Evolutionary conservation across 2,113 vertebrate genomes (phyloP).

Genomic region (Pachypanchax playfairii): DNA sequence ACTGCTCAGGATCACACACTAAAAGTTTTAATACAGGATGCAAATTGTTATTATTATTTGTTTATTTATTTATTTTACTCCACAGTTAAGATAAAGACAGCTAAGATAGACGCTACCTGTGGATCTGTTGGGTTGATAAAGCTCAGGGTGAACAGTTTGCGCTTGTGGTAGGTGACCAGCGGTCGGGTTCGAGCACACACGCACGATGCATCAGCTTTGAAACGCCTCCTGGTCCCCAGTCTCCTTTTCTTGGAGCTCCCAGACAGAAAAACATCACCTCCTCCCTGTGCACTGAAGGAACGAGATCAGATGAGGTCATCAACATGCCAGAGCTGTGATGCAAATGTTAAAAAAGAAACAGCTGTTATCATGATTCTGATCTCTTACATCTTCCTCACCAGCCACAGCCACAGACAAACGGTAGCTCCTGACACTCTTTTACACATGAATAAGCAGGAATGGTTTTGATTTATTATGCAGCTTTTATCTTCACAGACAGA

Average conservation of each 20-base stretch:
- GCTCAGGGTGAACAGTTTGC: conserved; percentile 83
- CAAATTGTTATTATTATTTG: neutral
- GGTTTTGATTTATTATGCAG: neutral
- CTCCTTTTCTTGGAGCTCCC: conserved; percentile 81
- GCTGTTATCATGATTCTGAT: neutral
- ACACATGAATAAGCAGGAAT: conserved; percentile 22
- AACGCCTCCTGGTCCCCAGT: conserved; percentile 74
- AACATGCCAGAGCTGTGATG: conserved; percentile 12
- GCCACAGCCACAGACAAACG: conserved; percentile 4
- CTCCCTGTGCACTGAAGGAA: conserved; percentile 77
- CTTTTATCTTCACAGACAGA: conserved; percentile 42
- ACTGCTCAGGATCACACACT: neutral
- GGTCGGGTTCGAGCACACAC: conserved; percentile 89
- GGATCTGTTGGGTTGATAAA: conserved; percentile 35
- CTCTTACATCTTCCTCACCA: conserved; percentile 4
- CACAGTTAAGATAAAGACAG: neutral
- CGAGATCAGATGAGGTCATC: conserved; percentile 27
- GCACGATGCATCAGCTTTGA: conserved; percentile 68
- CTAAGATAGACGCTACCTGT: conserved; percentile 72
- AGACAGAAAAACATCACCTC: conserved; percentile 69
- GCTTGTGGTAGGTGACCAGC: conserved; percentile 87
- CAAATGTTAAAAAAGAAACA: neutral
- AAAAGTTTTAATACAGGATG: neutral
- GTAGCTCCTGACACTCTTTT: neutral
- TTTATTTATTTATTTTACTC: neutral